These are phyloP conservation scores for Drosophila melanogaster DNA, from an alignment of 1,140 invertebrate species.

Conservation along the genomic window DNA sequence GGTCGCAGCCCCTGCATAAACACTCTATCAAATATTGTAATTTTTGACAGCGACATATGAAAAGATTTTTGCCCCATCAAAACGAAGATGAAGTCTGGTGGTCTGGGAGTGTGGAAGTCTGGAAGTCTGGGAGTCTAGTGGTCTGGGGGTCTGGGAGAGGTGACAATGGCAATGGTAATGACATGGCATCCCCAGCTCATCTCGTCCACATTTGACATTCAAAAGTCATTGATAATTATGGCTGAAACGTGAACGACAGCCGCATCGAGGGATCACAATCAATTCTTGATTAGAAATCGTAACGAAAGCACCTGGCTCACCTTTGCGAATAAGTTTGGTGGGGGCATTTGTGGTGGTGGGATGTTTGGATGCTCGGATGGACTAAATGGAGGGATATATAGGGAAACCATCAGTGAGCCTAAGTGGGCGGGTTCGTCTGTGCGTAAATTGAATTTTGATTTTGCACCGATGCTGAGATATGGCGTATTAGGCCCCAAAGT, in stretches of 20 bases:
- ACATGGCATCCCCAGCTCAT: slow-evolving; percentile 44
- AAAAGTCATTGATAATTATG: slow-evolving; percentile 84
- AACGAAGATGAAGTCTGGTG: background rate
- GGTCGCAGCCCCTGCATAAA: slow-evolving; percentile 31
- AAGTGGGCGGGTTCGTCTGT: slow-evolving; percentile 60
- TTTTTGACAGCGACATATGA: slow-evolving; percentile 77
- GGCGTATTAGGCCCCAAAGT: slow-evolving; percentile 80
- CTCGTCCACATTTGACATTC: slow-evolving; percentile 79
- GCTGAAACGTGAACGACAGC: slow-evolving; percentile 81
- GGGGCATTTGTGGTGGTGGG: background rate
- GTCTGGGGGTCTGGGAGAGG: background rate
- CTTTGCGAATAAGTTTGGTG: background rate
- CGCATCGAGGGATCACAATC: slow-evolving; percentile 82
- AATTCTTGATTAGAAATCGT: slow-evolving; percentile 83
- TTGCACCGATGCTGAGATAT: slow-evolving; percentile 82
- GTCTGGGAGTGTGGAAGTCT: too few species aligned
- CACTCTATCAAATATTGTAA: slow-evolving; percentile 61
- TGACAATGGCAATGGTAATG: slow-evolving; percentile 68
- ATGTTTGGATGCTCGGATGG: background rate
- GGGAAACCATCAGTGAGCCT: slow-evolving; percentile 18
- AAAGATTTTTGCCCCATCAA: slow-evolving; percentile 69
- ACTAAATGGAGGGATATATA: background rate
- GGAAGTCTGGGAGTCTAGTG: too few species aligned
- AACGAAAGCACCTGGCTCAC: slow-evolving; percentile 53
- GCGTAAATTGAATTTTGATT: slow-evolving; percentile 83